Evolutionary conservation across 2,113 vertebrate species (phyloP), one percentile per base, ranked within the genome.

Genomic region (Noturus placidus): DNA sequence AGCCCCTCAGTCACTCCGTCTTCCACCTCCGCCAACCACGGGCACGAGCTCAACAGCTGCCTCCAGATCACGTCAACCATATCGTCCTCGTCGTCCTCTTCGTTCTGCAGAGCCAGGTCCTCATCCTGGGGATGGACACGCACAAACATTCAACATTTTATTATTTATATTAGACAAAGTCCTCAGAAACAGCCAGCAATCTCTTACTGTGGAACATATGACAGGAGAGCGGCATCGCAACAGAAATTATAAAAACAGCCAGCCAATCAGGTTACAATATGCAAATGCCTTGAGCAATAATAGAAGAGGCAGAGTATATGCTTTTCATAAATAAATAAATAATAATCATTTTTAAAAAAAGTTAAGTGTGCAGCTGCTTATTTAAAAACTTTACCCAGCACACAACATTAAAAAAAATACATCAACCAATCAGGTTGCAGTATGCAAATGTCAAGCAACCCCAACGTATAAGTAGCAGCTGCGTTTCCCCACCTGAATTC

Each of bases 61-160:
- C 97, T 95, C 97, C 97, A 98, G 92, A 99, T 98, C 85, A 99
- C 97, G 72, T 99, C 98, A 27, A 98, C 97, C 96, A 98, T 97
- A 92, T 99, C 97, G 46, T 99, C 97, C 87, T 98, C 98, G 5
- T 98, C 96, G 17, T 96, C 97, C 79, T 97, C 97, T 92, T 99
- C 98, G 89, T 95, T 97, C 92, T 99, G 98, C 52, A 99, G 95
- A 3, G 97, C 97, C 94, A 99, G 96, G 89, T 99, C 98, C 92
- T 99, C 98, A 93, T 99, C 98, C 98, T 99, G 89, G 82, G 42
- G 54, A 1, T 15, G 35, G 27, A 78, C 33, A 70, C 22, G 46
- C 22, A 42, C 8, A 38, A n/a, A 82, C 67, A 42, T 6, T 7
- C 30, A n/a, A 59, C 19, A 19, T 14, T 13, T 54, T 14, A 50